Conservation (phyloP, 2,888 invertebrate genomes). For the Auanema freiburgensis region DNA sequence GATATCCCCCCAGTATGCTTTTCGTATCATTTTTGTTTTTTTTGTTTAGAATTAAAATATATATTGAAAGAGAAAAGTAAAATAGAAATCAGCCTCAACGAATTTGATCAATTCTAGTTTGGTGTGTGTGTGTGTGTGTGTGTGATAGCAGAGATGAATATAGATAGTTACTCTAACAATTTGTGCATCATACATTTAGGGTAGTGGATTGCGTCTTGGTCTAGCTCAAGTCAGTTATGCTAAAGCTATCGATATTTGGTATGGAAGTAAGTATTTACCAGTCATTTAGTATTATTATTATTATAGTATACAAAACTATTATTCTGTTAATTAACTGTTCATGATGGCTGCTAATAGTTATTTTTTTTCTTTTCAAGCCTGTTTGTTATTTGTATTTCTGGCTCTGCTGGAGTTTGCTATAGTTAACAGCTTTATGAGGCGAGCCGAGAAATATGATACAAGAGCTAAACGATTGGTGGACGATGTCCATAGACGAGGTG, state of each 20-base stretch:
- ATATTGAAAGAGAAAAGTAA: too few species aligned
- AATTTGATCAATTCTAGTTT: too few species aligned
- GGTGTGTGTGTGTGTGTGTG: too few species aligned
- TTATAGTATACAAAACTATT: too few species aligned
- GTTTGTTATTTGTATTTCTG: conserved; percentile 62
- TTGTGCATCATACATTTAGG: conserved; percentile 12
- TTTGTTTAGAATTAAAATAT: too few species aligned
- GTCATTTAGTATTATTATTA: neutral
- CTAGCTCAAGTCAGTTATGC: conserved; percentile 58
- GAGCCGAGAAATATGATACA: conserved; percentile 44
- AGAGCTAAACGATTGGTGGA: conserved; percentile 24
- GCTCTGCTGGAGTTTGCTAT: conserved; percentile 59
- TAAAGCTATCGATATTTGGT: conserved; percentile 61
- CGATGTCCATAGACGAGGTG: neutral
- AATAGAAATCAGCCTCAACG: too few species aligned
- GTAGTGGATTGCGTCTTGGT: conserved; percentile 58
- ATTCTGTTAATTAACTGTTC: neutral
- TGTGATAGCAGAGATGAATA: too few species aligned
- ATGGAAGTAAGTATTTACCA: conserved; percentile 46
- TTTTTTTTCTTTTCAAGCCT: conserved; percentile 41
- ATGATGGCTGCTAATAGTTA: neutral
- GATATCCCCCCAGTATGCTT: too few species aligned
- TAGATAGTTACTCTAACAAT: too few species aligned
- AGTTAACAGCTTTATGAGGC: conserved; percentile 59
- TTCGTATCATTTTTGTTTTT: too few species aligned